Percentiles rank a stretch among this genome's conserved stretches.
Evolutionary conservation across 2,113 vertebrate genomes (phyloP).

Genomic region (Chionodraco myersi): DNA sequence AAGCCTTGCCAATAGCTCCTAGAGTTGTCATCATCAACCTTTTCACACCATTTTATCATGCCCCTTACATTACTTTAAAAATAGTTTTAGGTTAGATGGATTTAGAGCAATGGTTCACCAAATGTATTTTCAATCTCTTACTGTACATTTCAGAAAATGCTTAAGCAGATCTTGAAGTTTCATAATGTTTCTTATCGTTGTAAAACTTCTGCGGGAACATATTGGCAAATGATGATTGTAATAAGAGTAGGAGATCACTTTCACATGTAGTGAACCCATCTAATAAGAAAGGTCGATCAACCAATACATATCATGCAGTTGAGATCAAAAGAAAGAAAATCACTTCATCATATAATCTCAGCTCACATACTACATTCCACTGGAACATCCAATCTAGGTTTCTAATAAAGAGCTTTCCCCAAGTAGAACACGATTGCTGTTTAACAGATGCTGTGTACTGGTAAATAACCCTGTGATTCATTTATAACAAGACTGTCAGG

Average conservation of each 20-base stretch:
- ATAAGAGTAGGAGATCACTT: not conserved
- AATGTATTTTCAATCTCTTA: not conserved
- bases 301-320: not conserved
- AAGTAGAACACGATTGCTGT: slow-evolving; percentile 14
- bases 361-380: not conserved
- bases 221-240: too few species aligned
- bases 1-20: not conserved
- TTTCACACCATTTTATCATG: too few species aligned
- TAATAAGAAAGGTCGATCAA: not conserved
- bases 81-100: not conserved
- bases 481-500: slow-evolving; percentile 54
- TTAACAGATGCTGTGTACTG: slow-evolving; percentile 25
- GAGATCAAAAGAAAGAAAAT: not conserved
- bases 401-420: slow-evolving; percentile 26
- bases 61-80: not conserved
- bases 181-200: too few species aligned
- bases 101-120: not conserved
- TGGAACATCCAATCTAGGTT: slow-evolving; percentile 29
- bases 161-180: not conserved
- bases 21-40: not conserved
- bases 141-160: not conserved
- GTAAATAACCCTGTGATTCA: slow-evolving; percentile 39
- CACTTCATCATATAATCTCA: slow-evolving; percentile 6
- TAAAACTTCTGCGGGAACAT: too few species aligned
- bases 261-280: not conserved